These are phyloP conservation scores for Bombylius discolor DNA, from an alignment of 2,888 invertebrate genomes.

Conservation along the genomic window DNA sequence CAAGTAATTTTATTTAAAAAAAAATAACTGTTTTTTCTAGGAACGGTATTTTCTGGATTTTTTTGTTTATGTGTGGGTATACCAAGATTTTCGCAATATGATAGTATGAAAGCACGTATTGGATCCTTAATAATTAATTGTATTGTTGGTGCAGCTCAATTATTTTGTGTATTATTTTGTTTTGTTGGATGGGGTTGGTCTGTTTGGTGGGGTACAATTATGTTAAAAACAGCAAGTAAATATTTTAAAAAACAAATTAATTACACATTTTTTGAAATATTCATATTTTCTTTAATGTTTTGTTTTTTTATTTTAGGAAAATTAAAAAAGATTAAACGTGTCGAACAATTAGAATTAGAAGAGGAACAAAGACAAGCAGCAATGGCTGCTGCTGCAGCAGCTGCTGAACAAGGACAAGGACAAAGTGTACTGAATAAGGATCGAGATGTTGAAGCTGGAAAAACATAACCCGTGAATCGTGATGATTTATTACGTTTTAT, in stretches of 20 bases:
- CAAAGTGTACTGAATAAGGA: background rate
- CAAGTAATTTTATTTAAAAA: no score
- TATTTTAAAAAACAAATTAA: constrained; percentile 18
- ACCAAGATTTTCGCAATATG: constrained; percentile 71
- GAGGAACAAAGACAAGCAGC: constrained; percentile 35
- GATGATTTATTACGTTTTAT: no score
- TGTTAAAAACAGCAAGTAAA: constrained; percentile 77
- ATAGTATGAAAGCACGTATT: constrained; percentile 59
- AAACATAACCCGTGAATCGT: background rate
- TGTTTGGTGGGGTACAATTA: constrained; percentile 92
- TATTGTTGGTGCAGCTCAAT: constrained; percentile 74
- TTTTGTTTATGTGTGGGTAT: constrained; percentile 81
- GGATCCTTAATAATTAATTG: constrained; percentile 76
- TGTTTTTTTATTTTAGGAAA: constrained; percentile 38
- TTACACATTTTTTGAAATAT: background rate
- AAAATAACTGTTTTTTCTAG: constrained; percentile 50
- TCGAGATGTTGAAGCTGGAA: constrained; percentile 9
- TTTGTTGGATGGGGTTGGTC: constrained; percentile 98
- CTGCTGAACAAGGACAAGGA: constrained; percentile 28
- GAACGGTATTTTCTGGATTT: constrained; percentile 78
- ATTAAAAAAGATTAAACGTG: constrained; percentile 49
- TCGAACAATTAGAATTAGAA: constrained; percentile 37
- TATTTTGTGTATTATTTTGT: constrained; percentile 88
- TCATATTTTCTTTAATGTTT: background rate
- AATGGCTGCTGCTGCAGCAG: constrained; percentile 38